Evolutionary conservation across 2,797 vertebrate genomes (phyloP).

Genomic region (Anomalospiza imberbis): DNA sequence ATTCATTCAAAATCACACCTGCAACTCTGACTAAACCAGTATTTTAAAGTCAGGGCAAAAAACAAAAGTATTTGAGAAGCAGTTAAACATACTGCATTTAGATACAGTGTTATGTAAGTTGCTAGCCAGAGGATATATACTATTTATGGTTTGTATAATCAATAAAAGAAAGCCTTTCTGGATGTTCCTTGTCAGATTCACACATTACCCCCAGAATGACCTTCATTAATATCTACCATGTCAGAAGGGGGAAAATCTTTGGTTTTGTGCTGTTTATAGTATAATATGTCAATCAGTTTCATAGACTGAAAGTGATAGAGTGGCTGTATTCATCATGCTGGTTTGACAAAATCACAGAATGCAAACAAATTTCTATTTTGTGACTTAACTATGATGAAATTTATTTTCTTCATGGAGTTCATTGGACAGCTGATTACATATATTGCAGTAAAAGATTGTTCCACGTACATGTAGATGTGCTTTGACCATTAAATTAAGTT

Average conservation of each 20-base stretch:
- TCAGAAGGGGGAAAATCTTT: background rate
- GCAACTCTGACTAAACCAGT: background rate
- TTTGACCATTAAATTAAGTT: background rate
- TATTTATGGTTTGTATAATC: background rate
- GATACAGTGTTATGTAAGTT: background rate
- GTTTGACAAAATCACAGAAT: constrained; percentile 11
- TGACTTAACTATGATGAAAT: background rate
- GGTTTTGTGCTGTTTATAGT: background rate
- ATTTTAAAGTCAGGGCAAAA: background rate
- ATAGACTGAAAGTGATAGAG: background rate
- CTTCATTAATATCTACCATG: background rate
- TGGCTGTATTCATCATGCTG: background rate
- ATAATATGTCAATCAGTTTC: background rate
- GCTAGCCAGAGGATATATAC: background rate
- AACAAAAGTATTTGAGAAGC: background rate
- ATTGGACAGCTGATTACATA: background rate
- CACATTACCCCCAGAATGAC: background rate
- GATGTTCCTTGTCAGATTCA: background rate
- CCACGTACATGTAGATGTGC: background rate
- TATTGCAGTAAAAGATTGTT: background rate
- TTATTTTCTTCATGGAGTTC: constrained; percentile 17
- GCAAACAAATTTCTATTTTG: background rate
- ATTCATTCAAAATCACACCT: background rate
- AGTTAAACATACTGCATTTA: background rate
- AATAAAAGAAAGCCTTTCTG: background rate